Conservation (phyloP, 1,140 invertebrate species). For the Alviniconcha marisindica region DNA sequence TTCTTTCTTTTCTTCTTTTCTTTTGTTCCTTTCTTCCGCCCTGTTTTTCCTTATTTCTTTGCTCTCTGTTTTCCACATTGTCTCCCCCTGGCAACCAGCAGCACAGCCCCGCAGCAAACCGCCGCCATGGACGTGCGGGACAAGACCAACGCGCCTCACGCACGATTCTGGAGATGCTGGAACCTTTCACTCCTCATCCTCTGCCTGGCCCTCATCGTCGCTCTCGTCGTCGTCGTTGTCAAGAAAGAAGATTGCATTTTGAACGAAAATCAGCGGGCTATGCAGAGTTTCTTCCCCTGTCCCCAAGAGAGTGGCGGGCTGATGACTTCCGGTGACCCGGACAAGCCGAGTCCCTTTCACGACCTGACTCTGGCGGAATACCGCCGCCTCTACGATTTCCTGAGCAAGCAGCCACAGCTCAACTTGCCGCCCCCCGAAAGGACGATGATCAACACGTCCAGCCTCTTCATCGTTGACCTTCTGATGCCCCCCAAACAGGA, state of each 20-base stretch:
- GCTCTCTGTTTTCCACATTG: no score
- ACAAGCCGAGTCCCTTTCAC: slow-evolving; percentile 51
- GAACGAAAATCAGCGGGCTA: background rate
- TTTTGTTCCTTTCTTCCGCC: no score
- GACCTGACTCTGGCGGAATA: slow-evolving; percentile 51
- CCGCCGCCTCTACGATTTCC: slow-evolving; percentile 34
- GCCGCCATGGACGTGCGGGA: no score
- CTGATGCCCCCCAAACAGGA: slow-evolving; percentile 56
- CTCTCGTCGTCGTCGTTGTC: slow-evolving; percentile 5
- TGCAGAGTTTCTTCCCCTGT: background rate
- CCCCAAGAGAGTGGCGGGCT: background rate
- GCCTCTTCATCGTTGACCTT: slow-evolving; percentile 60
- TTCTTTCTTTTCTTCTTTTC: no score
- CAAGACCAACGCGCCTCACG: no score
- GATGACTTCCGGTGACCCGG: slow-evolving; percentile 35
- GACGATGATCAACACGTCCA: slow-evolving; percentile 49
- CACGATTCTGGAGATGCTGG: slow-evolving; percentile 33
- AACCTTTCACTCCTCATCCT: background rate
- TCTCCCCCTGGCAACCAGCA: no score
- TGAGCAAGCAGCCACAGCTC: slow-evolving; percentile 33
- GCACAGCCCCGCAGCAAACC: no score
- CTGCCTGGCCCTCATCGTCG: background rate
- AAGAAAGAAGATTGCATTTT: no score
- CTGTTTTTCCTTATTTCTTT: no score
- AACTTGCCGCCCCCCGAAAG: slow-evolving; percentile 46